phyloP scores from a whole-genome alignment of 1,140 invertebrate genomes.

The Dinoponera quadriceps region DNA sequence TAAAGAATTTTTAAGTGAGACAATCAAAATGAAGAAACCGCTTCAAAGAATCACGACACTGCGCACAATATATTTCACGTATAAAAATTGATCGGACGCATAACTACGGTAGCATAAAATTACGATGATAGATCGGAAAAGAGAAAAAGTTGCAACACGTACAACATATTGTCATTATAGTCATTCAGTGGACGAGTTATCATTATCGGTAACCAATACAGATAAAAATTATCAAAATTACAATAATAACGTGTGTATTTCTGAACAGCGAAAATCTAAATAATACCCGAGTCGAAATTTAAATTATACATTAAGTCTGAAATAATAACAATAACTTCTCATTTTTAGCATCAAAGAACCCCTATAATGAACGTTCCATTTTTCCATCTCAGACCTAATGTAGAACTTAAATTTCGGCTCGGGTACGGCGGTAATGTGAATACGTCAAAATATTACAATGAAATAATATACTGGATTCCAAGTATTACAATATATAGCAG shows the following conservation, averaged over 20 bases:
- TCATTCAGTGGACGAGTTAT: conserved; percentile 14
- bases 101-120: conserved; percentile 3
- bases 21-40: not conserved
- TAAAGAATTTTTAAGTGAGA: not conserved
- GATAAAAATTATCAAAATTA: conserved; percentile 15
- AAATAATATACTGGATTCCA: too few species aligned
- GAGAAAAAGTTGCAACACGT: conserved; percentile 18
- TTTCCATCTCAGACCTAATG: too few species aligned
- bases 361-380: too few species aligned
- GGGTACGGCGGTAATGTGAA: too few species aligned
- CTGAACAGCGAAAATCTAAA: not conserved
- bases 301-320: too few species aligned
- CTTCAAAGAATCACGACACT: not conserved
- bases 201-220: not conserved
- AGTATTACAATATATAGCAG: too few species aligned
- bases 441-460: too few species aligned
- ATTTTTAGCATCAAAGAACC: too few species aligned
- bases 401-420: too few species aligned
- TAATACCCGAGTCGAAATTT: too few species aligned
- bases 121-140: conserved; percentile 18
- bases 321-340: too few species aligned
- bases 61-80: not conserved
- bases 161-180: not conserved
- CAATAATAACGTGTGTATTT: conserved; percentile 21
- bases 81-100: conserved; percentile 1